Evolutionary conservation across 2,888 invertebrate genomes (phyloP).

Genomic region (Timema cristinae): DNA sequence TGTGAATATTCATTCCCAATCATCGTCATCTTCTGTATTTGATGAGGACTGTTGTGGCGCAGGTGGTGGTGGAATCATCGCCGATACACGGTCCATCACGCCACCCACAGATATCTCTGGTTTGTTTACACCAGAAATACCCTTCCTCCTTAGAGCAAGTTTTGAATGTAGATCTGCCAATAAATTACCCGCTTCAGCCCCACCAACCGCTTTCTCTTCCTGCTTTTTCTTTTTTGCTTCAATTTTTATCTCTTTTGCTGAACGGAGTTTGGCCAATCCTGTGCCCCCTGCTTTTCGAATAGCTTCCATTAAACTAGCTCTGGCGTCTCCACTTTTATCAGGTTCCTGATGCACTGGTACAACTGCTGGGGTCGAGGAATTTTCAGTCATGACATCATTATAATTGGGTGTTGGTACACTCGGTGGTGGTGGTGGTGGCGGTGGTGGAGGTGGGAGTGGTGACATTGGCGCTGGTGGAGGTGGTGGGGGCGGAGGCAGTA

Average conservation of each 20-base stretch:
- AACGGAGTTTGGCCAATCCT: slow-evolving; percentile 66
- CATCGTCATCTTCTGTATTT: slow-evolving; percentile 54
- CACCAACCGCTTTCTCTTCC: slow-evolving; percentile 48
- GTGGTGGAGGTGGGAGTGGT: slow-evolving; percentile 43
- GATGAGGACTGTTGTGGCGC: slow-evolving; percentile 48
- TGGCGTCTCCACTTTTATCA: slow-evolving; percentile 47
- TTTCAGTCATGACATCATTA: too few relatives aligned
- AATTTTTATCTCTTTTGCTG: slow-evolving; percentile 51
- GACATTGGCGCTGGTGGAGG: slow-evolving; percentile 33
- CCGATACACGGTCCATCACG: slow-evolving; percentile 62
- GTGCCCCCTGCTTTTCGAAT: slow-evolving; percentile 85
- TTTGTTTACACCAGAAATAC: slow-evolving; percentile 44
- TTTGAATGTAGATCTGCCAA: slow-evolving; percentile 91
- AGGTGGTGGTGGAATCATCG: slow-evolving; percentile 71
- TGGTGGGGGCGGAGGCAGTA: slow-evolving; percentile 40
- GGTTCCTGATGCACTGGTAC: not conserved
- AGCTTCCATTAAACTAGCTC: slow-evolving; percentile 82
- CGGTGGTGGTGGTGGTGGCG: slow-evolving; percentile 43
- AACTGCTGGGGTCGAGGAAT: too few relatives aligned
- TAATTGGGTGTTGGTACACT: too few relatives aligned
- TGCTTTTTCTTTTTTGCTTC: slow-evolving; percentile 50
- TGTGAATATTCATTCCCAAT: slow-evolving; percentile 53
- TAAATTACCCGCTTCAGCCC: slow-evolving; percentile 47
- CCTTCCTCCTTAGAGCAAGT: slow-evolving; percentile 71
- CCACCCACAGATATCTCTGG: slow-evolving; percentile 26